Percentiles rank a stretch among this genome's conserved stretches.
Evolutionary conservation across 2,888 invertebrate species (phyloP).

Genomic region (Catocala sponsa): DNA sequence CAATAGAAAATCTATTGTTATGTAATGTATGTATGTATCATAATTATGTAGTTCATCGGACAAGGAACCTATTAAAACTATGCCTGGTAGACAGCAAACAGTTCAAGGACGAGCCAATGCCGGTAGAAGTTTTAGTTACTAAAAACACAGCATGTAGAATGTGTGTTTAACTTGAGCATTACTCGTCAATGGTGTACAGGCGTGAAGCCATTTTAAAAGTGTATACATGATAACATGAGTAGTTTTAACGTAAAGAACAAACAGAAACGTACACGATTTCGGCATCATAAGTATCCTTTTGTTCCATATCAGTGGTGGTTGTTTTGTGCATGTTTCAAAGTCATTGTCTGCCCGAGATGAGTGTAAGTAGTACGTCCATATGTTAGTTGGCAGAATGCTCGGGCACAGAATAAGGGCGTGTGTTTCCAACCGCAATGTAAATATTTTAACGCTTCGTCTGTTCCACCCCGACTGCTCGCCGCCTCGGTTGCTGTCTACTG

Average conservation of each 20-base stretch:
- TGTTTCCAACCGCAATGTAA: slow-evolving; percentile 75
- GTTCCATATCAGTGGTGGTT: slow-evolving; percentile 26
- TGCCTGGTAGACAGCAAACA: too few relatives aligned
- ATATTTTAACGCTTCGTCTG: slow-evolving; percentile 75
- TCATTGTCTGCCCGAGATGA: slow-evolving; percentile 33
- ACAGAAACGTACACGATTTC: neutral
- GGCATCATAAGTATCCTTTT: slow-evolving; percentile 25
- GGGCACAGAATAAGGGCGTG: slow-evolving; percentile 56
- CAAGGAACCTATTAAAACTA: too few relatives aligned
- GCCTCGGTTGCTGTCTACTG: slow-evolving; percentile 47
- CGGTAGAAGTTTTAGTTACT: too few relatives aligned
- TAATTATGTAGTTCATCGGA: too few relatives aligned
- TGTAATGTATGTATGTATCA: too few relatives aligned
- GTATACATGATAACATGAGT: too few relatives aligned
- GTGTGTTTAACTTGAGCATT: too few relatives aligned
- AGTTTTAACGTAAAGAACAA: neutral
- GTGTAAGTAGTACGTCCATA: slow-evolving; percentile 45
- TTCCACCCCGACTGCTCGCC: slow-evolving; percentile 52
- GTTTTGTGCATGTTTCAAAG: slow-evolving; percentile 48
- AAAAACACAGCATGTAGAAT: too few relatives aligned
- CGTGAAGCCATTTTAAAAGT: too few relatives aligned
- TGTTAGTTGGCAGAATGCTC: slow-evolving; percentile 57
- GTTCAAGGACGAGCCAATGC: too few relatives aligned
- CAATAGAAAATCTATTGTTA: too few relatives aligned
- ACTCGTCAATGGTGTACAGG: too few relatives aligned